A percentile compares a stretch with the other conserved stretches of the same genome.
These are phyloP conservation scores for Aeoliscus strigatus DNA, from an alignment of 2,797 vertebrate genomes.

Conservation along the genomic window DNA sequence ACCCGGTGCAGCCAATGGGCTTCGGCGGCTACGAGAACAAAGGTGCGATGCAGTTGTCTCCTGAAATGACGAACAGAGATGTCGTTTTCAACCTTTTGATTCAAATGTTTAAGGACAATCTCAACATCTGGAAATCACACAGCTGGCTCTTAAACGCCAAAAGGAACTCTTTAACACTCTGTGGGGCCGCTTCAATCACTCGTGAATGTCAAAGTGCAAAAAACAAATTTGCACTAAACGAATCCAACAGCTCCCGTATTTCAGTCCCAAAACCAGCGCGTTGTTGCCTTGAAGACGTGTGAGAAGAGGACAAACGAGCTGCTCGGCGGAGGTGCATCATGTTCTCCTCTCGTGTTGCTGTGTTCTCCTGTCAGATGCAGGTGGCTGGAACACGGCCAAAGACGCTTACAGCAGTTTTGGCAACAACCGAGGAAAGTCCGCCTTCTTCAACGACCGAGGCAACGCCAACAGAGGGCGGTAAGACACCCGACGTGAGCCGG, in stretches of 20 bases:
- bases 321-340: not conserved
- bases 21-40: conserved; percentile 70
- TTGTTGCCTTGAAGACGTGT: too few species aligned
- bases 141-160: too few species aligned
- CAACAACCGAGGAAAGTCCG: conserved; percentile 87
- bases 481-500: conserved; percentile 29
- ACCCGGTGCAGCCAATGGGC: conserved; percentile 63
- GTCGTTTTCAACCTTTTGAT: too few species aligned
- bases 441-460: conserved; percentile 86
- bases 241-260: too few species aligned
- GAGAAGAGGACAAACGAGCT: not conserved
- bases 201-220: too few species aligned
- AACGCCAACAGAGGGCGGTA: conserved; percentile 85
- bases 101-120: too few species aligned
- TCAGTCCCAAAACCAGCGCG: not conserved
- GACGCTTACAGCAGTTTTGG: conserved; percentile 92
- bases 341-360: not conserved
- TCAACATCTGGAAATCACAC: too few species aligned
- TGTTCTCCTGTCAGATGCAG: conserved; percentile 48
- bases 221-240: too few species aligned
- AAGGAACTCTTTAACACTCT: too few species aligned
- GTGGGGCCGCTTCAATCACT: too few species aligned
- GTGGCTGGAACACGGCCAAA: conserved; percentile 86
- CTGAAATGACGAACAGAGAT: too few species aligned
- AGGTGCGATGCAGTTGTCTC: too few species aligned